Evolutionary conservation across 2,797 vertebrate species (phyloP).

Genomic region (Limnodromus scolopaceus): DNA sequence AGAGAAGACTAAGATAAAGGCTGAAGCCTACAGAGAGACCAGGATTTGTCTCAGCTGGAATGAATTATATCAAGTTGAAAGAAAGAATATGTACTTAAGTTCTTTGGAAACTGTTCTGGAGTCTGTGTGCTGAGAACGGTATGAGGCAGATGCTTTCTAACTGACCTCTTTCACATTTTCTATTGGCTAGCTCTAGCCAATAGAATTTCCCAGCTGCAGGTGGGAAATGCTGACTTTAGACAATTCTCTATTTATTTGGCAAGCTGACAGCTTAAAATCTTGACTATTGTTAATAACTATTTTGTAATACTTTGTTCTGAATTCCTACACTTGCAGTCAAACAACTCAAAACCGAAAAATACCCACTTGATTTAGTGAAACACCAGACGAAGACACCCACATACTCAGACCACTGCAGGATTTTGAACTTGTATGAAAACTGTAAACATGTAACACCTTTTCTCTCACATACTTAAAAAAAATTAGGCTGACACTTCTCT

Average conservation of each 20-base stretch:
- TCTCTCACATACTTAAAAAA: not conserved
- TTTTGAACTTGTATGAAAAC: not conserved
- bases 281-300: not conserved
- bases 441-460: not conserved
- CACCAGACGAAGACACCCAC: not conserved
- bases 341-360: not conserved
- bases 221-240: not conserved
- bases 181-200: not conserved
- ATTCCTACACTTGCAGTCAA: not conserved
- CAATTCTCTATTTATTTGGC: not conserved
- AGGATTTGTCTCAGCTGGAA: not conserved
- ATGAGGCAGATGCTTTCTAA: not conserved
- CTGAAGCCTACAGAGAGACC: not conserved
- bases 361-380: not conserved
- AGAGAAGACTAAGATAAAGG: not conserved
- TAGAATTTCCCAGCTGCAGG: not conserved
- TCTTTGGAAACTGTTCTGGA: not conserved
- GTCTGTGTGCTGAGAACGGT: not conserved
- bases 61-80: not conserved
- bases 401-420: not conserved
- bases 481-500: not conserved
- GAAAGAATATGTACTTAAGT: not conserved
- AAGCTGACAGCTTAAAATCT: not conserved
- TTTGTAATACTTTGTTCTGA: not conserved
- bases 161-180: not conserved